A percentile compares a stretch with the other conserved stretches of the same genome.
phyloP scores from a whole-genome alignment of 2,113 vertebrate genomes.

The Oncorhynchus mykiss region DNA sequence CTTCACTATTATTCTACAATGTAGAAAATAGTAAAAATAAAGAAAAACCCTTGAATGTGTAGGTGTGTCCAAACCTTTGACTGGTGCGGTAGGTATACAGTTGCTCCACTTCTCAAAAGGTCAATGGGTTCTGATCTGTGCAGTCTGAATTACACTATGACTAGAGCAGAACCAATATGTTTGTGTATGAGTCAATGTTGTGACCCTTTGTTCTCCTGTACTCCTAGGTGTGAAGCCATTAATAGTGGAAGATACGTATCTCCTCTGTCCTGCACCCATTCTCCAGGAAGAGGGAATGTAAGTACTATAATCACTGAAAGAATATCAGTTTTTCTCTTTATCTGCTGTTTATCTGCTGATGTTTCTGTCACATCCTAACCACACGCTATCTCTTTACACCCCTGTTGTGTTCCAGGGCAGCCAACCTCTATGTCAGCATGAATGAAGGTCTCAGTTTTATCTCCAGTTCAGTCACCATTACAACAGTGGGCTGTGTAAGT shows the following conservation, averaged over 20 bases:
- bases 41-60: no score
- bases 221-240: constrained; percentile 90
- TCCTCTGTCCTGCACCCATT: constrained; percentile 92
- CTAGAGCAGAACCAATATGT: neutral
- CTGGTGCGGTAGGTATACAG: neutral
- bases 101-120: neutral
- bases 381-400: neutral
- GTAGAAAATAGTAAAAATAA: no score
- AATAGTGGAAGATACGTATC: constrained; percentile 90
- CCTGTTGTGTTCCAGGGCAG: constrained; percentile 75
- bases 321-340: neutral
- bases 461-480: constrained; percentile 87
- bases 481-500: constrained; percentile 87
- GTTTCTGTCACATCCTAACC: constrained; percentile 25
- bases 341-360: neutral
- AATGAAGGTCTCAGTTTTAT: constrained; percentile 86
- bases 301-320: constrained; percentile 48
- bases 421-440: constrained; percentile 92
- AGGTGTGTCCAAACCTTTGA: no score
- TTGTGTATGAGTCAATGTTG: neutral
- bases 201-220: constrained; percentile 7
- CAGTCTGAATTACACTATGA: neutral
- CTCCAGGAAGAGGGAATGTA: constrained; percentile 94
- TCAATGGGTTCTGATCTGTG: neutral
- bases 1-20: no score